These are phyloP conservation scores for Drosophila nigromelanica DNA, from an alignment of 1,140 invertebrate genomes.

Conservation along the genomic window DNA sequence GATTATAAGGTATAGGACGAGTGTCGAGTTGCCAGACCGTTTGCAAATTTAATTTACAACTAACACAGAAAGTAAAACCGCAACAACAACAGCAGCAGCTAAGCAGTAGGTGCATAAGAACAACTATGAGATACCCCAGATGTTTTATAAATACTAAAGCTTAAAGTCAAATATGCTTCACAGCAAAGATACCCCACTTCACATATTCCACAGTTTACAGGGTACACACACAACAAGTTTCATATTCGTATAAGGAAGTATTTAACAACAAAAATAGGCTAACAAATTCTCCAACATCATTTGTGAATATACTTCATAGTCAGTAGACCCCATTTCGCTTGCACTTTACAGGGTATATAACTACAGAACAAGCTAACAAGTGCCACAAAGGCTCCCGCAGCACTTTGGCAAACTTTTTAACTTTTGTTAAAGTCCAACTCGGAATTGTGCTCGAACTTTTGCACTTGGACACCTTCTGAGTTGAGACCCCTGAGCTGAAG, in stretches of 20 bases:
- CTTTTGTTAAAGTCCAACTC: slow-evolving; percentile 72
- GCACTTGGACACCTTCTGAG: slow-evolving; percentile 56
- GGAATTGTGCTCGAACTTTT: slow-evolving; percentile 65
- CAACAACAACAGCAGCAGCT: slow-evolving; percentile 26
- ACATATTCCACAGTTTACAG: no score
- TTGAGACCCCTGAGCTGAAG: slow-evolving; percentile 17
- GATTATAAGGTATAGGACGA: slow-evolving; percentile 70
- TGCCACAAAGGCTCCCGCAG: slow-evolving; percentile 28
- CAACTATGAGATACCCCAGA: not conserved
- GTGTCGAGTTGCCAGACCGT: slow-evolving; percentile 58
- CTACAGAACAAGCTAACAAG: slow-evolving; percentile 39
- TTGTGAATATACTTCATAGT: not conserved
- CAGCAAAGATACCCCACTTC: no score
- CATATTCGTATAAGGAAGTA: no score
- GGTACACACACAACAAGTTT: no score
- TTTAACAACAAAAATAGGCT: not conserved
- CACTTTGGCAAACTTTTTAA: slow-evolving; percentile 60
- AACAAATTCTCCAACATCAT: no score
- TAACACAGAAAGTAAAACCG: slow-evolving; percentile 57
- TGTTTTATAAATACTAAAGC: not conserved
- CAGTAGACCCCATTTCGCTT: not conserved
- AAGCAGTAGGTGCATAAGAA: not conserved
- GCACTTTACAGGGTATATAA: slow-evolving; percentile 6
- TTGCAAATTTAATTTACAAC: slow-evolving; percentile 82
- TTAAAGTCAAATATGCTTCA: no score